phyloP scores from a whole-genome alignment of 2,797 vertebrate genomes.

The Spondyliosoma cantharus region DNA sequence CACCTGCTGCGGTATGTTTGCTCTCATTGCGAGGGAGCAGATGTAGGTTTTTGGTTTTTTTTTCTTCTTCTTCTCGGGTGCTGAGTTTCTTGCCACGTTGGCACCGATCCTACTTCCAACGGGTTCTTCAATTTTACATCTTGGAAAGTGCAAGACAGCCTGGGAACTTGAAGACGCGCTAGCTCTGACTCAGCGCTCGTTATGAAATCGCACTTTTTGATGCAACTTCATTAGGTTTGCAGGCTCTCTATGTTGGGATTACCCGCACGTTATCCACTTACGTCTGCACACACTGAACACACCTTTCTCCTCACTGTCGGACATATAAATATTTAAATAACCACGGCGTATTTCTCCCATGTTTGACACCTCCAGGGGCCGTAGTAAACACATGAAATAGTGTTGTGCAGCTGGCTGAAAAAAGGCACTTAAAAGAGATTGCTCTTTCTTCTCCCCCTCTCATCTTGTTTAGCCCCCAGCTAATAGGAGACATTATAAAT shows the following conservation, averaged over 20 bases:
- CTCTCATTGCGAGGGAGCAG: neutral
- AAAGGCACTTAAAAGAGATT: constrained; percentile 37
- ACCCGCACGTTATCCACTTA: neutral
- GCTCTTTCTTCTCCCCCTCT: constrained; percentile 19
- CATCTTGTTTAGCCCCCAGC: constrained; percentile 42
- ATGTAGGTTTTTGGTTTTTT: constrained; percentile 2
- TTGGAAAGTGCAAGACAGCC: neutral
- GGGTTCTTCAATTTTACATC: neutral
- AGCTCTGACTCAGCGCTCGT: neutral
- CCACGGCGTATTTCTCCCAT: neutral
- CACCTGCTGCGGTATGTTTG: constrained; percentile 13
- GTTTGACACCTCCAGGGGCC: constrained; percentile 4
- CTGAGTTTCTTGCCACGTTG: neutral
- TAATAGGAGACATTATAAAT: constrained; percentile 36
- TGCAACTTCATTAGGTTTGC: neutral
- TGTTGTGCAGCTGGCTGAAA: constrained; percentile 6
- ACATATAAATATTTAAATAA: constrained; percentile 26
- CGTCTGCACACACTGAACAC: neutral
- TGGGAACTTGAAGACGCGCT: neutral
- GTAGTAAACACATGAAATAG: constrained; percentile 34
- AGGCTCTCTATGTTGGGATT: neutral
- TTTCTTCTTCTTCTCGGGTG: too few species aligned
- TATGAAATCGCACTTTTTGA: neutral
- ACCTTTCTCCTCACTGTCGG: neutral
- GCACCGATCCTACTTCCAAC: neutral